phyloP scores from a whole-genome alignment of 2,888 invertebrate species.

The Mesochorus sp. region DNA sequence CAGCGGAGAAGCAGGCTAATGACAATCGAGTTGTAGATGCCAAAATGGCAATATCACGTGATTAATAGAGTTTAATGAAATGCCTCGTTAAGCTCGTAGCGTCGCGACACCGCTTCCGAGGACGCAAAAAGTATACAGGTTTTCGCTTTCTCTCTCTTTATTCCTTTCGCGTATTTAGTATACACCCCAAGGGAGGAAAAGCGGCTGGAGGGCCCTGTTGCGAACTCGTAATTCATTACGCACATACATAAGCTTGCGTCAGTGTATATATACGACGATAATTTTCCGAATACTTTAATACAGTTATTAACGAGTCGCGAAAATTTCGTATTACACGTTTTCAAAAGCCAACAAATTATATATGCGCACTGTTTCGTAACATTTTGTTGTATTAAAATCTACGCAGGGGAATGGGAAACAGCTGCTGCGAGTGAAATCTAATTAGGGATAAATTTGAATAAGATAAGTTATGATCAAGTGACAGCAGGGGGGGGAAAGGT shows the following conservation, averaged over 20 bases:
- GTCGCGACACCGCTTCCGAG: not conserved
- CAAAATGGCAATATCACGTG: slow-evolving; percentile 36
- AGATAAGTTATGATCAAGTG: too few relatives aligned
- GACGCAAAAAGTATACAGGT: not conserved
- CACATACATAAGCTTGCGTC: not conserved
- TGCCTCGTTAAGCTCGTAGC: slow-evolving; percentile 35
- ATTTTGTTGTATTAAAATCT: too few relatives aligned
- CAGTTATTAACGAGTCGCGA: not conserved
- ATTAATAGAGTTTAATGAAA: slow-evolving; percentile 51
- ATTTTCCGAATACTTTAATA: not conserved
- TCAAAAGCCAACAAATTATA: too few relatives aligned
- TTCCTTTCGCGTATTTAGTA: too few relatives aligned
- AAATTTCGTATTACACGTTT: too few relatives aligned
- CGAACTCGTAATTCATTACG: not conserved
- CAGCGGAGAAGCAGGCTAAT: not conserved
- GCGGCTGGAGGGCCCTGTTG: not conserved
- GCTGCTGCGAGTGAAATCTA: too few relatives aligned
- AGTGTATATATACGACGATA: not conserved
- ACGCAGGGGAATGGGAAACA: too few relatives aligned
- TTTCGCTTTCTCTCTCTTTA: not conserved
- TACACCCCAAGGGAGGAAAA: not conserved
- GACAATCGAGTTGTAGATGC: slow-evolving; percentile 36
- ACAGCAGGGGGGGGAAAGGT: too few relatives aligned
- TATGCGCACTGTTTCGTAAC: too few relatives aligned
- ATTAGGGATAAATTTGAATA: too few relatives aligned